Conservation (phyloP, 2,888 invertebrate genomes). For the Molanna angustata region DNA sequence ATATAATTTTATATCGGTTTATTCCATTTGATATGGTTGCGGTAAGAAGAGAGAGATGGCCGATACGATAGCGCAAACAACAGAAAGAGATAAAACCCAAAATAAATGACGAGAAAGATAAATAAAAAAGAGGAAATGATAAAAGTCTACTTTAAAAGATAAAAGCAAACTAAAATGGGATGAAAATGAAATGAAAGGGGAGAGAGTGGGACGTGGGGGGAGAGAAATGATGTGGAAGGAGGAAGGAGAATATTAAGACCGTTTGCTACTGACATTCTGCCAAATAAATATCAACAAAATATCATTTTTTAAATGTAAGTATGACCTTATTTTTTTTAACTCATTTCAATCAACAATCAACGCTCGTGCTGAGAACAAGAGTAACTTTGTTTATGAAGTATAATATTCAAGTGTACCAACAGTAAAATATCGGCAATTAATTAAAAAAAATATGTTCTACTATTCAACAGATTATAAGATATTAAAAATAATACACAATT, state of each 20-base stretch:
- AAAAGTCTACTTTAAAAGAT: constrained; percentile 33
- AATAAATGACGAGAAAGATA: constrained; percentile 33
- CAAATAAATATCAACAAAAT: too few relatives aligned
- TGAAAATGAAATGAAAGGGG: constrained; percentile 33
- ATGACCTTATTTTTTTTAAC: too few relatives aligned
- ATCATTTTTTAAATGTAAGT: too few relatives aligned
- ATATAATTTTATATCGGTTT: constrained; percentile 28
- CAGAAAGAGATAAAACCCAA: constrained; percentile 22
- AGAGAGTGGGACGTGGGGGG: not conserved
- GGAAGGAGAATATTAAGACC: not conserved
- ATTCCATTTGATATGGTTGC: constrained; percentile 20
- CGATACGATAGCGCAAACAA: constrained; percentile 1
- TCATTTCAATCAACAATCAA: too few relatives aligned
- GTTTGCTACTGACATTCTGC: too few relatives aligned
- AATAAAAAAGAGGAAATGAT: constrained; percentile 34
- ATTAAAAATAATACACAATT: too few relatives aligned
- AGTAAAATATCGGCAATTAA: too few relatives aligned
- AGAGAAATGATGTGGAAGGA: not conserved
- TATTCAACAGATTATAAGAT: too few relatives aligned
- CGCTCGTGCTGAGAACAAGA: too few relatives aligned
- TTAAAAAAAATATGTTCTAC: too few relatives aligned
- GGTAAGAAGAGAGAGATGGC: constrained; percentile 10
- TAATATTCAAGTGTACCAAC: too few relatives aligned
- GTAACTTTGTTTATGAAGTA: too few relatives aligned
- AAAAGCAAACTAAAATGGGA: constrained; percentile 33